Evolutionary conservation across 2,113 vertebrate genomes (phyloP).

Genomic region (Tretioscincus oriximinensis): DNA sequence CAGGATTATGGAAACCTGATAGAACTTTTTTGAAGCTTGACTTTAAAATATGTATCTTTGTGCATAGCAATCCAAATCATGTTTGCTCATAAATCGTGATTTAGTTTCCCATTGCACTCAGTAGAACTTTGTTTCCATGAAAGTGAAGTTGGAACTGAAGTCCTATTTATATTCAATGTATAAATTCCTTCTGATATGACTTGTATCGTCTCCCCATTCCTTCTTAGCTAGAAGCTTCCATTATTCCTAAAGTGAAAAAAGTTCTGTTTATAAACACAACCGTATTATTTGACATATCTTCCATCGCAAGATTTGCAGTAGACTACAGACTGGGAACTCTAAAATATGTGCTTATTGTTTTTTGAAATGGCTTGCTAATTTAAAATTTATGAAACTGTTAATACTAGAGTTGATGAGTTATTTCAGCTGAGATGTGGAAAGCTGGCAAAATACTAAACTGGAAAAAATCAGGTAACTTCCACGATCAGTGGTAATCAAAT

Average conservation of each 20-base stretch:
- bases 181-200: background rate
- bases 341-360: background rate
- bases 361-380: background rate
- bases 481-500: background rate
- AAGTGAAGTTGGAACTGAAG: too few species aligned
- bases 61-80: too few species aligned
- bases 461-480: background rate
- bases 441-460: background rate
- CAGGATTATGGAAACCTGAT: background rate
- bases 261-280: background rate
- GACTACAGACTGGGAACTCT: background rate
- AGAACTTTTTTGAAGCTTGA: background rate
- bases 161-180: background rate
- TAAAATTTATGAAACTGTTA: background rate
- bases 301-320: background rate
- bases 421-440: background rate
- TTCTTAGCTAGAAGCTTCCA: too few species aligned
- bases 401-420: background rate
- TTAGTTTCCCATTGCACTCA: too few species aligned
- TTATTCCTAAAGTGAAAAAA: background rate
- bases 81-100: too few species aligned
- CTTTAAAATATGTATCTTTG: background rate
- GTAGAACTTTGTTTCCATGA: too few species aligned
- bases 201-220: background rate
- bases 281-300: background rate